Percentiles rank a stretch among this genome's conserved stretches.
These are phyloP conservation scores for Anguilla rostrata DNA, from an alignment of 2,113 vertebrate genomes.

Conservation along the genomic window DNA sequence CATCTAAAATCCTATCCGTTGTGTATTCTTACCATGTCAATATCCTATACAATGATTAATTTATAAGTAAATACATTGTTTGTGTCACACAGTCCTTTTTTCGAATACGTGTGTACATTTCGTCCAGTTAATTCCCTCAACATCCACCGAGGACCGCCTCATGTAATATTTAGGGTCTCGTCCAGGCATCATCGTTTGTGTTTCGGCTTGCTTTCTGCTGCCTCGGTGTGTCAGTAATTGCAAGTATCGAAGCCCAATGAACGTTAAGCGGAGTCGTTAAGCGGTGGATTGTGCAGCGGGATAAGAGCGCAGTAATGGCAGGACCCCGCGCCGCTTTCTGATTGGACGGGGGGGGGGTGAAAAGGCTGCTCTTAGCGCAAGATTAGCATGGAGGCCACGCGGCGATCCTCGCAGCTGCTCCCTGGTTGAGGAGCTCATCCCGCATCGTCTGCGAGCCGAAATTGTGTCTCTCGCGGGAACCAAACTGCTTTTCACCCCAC, in stretches of 20 bases:
- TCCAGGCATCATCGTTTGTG: background rate
- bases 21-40: too few species aligned
- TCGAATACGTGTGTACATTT: background rate
- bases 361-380: background rate
- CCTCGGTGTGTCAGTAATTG: background rate
- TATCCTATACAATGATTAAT: too few species aligned
- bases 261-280: background rate
- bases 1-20: too few species aligned
- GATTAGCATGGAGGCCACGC: background rate
- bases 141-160: background rate
- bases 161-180: background rate
- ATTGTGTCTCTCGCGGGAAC: background rate
- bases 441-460: background rate
- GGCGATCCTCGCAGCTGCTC: background rate
- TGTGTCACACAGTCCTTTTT: too few species aligned
- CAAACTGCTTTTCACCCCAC: conserved; percentile 18
- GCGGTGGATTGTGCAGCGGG: background rate
- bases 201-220: background rate
- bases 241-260: background rate
- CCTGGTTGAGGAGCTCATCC: background rate
- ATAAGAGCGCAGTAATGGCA: background rate
- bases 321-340: too few species aligned
- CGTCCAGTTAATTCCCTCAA: background rate
- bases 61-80: too few species aligned
- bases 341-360: background rate